Evolutionary conservation across 2,797 vertebrate genomes (phyloP).

Genomic region (Arrhamphus sclerolepis): DNA sequence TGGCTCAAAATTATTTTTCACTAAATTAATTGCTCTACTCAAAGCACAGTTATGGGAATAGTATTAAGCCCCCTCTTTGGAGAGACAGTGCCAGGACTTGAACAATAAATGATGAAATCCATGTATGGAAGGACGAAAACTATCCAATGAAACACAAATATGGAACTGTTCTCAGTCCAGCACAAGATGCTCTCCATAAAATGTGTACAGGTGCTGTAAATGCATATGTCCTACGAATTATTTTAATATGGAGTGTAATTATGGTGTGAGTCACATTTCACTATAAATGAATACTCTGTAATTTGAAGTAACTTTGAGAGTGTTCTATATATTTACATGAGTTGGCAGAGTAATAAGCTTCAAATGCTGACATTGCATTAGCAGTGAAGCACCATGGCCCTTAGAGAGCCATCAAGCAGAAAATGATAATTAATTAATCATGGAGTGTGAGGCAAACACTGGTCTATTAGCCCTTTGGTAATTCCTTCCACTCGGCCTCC

Average conservation of each 20-base stretch:
- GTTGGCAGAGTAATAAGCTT: slow-evolving; percentile 72
- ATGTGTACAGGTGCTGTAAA: slow-evolving; percentile 62
- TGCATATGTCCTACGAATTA: slow-evolving; percentile 72
- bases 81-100: slow-evolving; percentile 51
- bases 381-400: slow-evolving; percentile 64
- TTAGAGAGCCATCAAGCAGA: slow-evolving; percentile 81
- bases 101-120: slow-evolving; percentile 57
- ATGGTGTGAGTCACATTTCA: slow-evolving; percentile 74
- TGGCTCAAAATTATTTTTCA: slow-evolving; percentile 57
- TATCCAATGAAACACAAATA: slow-evolving; percentile 49
- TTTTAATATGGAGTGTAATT: slow-evolving; percentile 71
- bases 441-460: slow-evolving; percentile 70
- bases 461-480: slow-evolving; percentile 77
- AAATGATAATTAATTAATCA: slow-evolving; percentile 85
- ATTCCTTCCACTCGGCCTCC: slow-evolving; percentile 65
- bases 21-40: slow-evolving; percentile 65
- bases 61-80: slow-evolving; percentile 53
- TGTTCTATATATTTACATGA: slow-evolving; percentile 67
- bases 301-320: slow-evolving; percentile 68
- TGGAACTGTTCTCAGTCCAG: slow-evolving; percentile 56
- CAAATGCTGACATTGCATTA: slow-evolving; percentile 79
- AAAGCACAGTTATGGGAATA: slow-evolving; percentile 61
- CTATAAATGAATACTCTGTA: slow-evolving; percentile 68
- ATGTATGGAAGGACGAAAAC: slow-evolving; percentile 42
- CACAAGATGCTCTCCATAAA: slow-evolving; percentile 48